These are phyloP conservation scores for Leptopilina clavipes DNA, from an alignment of 1,140 invertebrate genomes.

Conservation along the genomic window DNA sequence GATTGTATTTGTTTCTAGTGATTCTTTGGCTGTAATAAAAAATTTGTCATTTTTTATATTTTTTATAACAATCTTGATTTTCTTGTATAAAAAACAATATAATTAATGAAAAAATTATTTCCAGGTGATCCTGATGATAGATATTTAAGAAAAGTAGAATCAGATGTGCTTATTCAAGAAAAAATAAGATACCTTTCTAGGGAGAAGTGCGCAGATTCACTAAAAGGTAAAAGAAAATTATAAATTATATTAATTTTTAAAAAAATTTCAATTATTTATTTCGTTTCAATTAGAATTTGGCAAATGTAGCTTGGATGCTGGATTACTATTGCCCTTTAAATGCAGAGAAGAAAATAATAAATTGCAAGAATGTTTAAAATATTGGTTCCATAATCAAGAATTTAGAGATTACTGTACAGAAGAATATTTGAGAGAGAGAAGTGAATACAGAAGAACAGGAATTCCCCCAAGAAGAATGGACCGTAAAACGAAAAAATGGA, in stretches of 20 bases:
- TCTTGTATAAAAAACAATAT: no score
- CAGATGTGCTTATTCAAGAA: conserved; percentile 89
- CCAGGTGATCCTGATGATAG: conserved; percentile 90
- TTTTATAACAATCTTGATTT: conserved; percentile 10
- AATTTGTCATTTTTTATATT: no score
- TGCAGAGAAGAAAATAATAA: conserved; percentile 83
- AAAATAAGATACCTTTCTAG: conserved; percentile 87
- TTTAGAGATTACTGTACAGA: conserved; percentile 84
- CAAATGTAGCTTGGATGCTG: conserved; percentile 83
- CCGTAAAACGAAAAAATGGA: conserved; percentile 39
- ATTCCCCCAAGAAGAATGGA: conserved; percentile 74
- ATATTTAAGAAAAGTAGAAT: conserved; percentile 87
- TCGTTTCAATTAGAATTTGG: conserved; percentile 77
- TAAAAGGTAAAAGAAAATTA: conserved; percentile 73
- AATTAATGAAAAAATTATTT: conserved; percentile 50
- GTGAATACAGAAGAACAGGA: conserved; percentile 87
- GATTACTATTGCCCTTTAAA: conserved; percentile 80
- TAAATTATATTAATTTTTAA: conserved; percentile 17
- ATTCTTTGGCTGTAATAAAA: no score
- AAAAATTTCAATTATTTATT: conserved; percentile 4
- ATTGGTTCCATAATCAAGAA: conserved; percentile 85
- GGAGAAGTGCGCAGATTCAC: conserved; percentile 85
- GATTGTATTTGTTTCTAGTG: no score
- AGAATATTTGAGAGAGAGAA: conserved; percentile 87
- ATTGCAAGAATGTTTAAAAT: conserved; percentile 81